Base-by-base conservation (phyloP, 2,797 vertebrate species). In the Limosa lapponica region DNA sequence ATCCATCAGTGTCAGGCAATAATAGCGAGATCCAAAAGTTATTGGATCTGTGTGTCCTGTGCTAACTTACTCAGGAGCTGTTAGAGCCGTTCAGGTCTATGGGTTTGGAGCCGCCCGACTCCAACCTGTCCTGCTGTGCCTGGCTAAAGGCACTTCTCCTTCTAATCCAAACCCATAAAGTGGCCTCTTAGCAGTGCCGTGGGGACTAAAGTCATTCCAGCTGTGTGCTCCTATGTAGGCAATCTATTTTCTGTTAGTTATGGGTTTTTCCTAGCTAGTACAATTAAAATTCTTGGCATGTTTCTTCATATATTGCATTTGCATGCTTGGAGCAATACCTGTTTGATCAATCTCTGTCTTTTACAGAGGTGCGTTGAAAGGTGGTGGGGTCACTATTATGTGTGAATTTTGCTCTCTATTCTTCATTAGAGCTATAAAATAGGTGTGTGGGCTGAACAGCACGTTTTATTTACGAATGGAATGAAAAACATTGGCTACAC, bases 271-370 rank as follows among this genome's bases (percentile, higher is more conserved):
- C 61, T 88, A 75, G 71, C 55, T 79, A 80, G 59, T 89, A 86
- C 77, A 92, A 95, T 96, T 95, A 92, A 94, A 90, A 94, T 94
- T 96, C 89, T 86, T 96, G 28, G 82, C 54, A 6, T 77, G 52
- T 83, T 96, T 96, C 70, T 85, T 81, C 57, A 25, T 67, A 67
- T 75, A 82, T 89, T 92, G 44, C 55, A 59, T 90, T 90, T 12
- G 0, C 64, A 28, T 54, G 23, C 89, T 81, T 82, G 81, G 59
- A 80, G 44, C 52, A 44, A 61, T 94, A 89, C 32, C 80, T 89
- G 49, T 41, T 83, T 57, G 52, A 73, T 54, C 70, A 80, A 77
- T n/a, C 41, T 70, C 85, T 72, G 43, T 74, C 62, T 75, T 93
- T 93, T 93, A 82, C 69, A 82, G 77, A 54, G 64, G 52, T 46